phyloP scores from a whole-genome alignment of 2,797 vertebrate species.

The Chelon labrosus region DNA sequence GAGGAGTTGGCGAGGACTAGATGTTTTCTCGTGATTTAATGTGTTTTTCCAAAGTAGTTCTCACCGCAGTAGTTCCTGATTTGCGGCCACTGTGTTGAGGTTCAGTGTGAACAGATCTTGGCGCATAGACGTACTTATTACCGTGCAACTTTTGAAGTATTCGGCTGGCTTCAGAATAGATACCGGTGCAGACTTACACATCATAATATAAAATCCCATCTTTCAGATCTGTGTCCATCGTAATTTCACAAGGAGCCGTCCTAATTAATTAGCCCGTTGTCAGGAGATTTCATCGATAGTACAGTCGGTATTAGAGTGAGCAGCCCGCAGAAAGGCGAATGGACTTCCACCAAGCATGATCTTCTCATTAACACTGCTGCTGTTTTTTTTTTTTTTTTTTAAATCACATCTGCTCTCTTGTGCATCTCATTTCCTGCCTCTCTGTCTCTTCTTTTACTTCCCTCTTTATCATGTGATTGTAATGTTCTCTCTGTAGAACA shows the following conservation, averaged over 20 bases:
- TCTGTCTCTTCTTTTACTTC: conserved; percentile 39
- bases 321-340: conserved; percentile 39
- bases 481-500: conserved; percentile 20
- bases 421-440: conserved; percentile 49
- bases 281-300: conserved; percentile 42
- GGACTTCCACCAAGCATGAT: conserved; percentile 54
- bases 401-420: conserved; percentile 38
- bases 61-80: conserved; percentile 7
- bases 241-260: conserved; percentile 32
- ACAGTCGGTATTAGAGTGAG: conserved; percentile 37
- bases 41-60: conserved; percentile 8
- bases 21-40: conserved; percentile 6
- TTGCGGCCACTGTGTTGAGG: background rate
- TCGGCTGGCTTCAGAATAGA: conserved; percentile 10
- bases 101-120: background rate
- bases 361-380: conserved; percentile 64
- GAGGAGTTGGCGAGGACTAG: conserved; percentile 4
- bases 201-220: conserved; percentile 27
- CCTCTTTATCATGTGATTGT: conserved; percentile 37
- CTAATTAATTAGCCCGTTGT: conserved; percentile 60
- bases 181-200: background rate
- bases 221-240: conserved; percentile 33
- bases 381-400: conserved; percentile 15
- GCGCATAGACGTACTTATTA: too few relatives aligned
- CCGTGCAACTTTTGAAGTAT: background rate